Percentiles rank a stretch among this genome's conserved stretches.
Conservation (phyloP, 2,797 vertebrate species). For the Ataeniobius toweri region DNA sequence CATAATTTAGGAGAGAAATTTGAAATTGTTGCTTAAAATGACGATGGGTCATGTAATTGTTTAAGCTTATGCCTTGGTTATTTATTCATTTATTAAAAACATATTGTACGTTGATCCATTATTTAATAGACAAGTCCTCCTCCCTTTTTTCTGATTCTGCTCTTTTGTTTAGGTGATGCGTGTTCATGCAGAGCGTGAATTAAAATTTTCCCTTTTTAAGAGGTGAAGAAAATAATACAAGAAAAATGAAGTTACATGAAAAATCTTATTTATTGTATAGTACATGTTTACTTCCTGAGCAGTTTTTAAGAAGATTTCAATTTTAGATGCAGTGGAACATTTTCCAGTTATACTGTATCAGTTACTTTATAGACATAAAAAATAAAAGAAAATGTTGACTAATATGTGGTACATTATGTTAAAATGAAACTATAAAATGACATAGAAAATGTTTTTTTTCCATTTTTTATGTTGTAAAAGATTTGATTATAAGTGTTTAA, state of each 20-base stretch:
- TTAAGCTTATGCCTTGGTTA: constrained; percentile 41
- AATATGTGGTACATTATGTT: not conserved
- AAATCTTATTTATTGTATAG: not conserved
- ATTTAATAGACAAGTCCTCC: constrained; percentile 14
- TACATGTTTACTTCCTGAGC: not conserved
- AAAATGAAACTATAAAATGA: not conserved
- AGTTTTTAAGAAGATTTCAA: not conserved
- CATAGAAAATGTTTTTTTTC: not conserved
- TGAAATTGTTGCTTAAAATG: constrained; percentile 2
- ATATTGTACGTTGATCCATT: constrained; percentile 54
- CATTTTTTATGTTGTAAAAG: too few relatives aligned
- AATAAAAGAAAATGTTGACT: not conserved
- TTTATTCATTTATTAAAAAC: constrained; percentile 51
- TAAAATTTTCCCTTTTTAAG: constrained; percentile 65
- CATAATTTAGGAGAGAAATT: not conserved
- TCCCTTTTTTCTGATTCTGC: constrained; percentile 17
- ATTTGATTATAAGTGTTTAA: not conserved
- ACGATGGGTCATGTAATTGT: constrained; percentile 24
- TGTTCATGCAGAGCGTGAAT: constrained; percentile 72
- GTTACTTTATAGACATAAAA: not conserved
- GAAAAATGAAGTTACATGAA: constrained; percentile 50
- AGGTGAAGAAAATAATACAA: constrained; percentile 39
- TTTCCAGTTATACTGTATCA: not conserved
- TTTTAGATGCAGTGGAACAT: not conserved
- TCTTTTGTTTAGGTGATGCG: constrained; percentile 52